Percentiles rank a stretch among this genome's conserved stretches.
These are phyloP conservation scores for Peromyscus attwateri DNA, from an alignment of 2,797 vertebrate species.

Conservation along the genomic window DNA sequence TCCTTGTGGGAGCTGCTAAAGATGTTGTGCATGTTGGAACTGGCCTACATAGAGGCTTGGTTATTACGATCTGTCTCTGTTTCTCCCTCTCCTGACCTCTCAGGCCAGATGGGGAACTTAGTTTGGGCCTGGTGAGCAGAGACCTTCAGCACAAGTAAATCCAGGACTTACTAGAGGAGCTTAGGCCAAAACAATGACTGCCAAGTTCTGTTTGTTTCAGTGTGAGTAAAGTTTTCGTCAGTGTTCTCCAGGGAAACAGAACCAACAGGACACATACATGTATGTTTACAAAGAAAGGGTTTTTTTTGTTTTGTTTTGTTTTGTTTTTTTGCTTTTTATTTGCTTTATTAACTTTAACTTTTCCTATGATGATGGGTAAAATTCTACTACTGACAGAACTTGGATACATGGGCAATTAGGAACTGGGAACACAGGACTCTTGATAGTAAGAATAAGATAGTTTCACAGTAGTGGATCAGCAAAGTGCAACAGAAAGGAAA, in stretches of 20 bases:
- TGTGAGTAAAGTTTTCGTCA: background rate
- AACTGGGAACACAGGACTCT: slow-evolving; percentile 47
- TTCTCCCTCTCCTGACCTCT: background rate
- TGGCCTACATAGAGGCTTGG: background rate
- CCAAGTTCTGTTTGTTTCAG: slow-evolving; percentile 39
- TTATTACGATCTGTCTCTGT: background rate
- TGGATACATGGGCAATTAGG: slow-evolving; percentile 58
- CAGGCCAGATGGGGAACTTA: background rate
- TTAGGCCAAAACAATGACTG: background rate
- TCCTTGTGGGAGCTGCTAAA: background rate
- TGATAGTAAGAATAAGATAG: slow-evolving; percentile 1
- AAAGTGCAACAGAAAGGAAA: slow-evolving; percentile 52
- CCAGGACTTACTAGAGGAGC: background rate
- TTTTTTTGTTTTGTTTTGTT: background rate
- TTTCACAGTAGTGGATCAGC: slow-evolving; percentile 50
- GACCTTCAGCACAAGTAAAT: background rate
- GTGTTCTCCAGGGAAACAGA: background rate
- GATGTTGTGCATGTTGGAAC: background rate
- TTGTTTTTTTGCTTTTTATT: slow-evolving; percentile 17
- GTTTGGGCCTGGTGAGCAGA: background rate
- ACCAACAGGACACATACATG: background rate
- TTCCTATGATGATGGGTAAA: slow-evolving; percentile 66
- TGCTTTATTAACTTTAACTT: slow-evolving; percentile 74
- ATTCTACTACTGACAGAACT: slow-evolving; percentile 57
- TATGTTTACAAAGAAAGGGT: background rate